Evolutionary conservation across 2,113 vertebrate genomes (phyloP), one percentile per base, ranked within the genome.

Genomic region (Pelvicachromis taeniatus): DNA sequence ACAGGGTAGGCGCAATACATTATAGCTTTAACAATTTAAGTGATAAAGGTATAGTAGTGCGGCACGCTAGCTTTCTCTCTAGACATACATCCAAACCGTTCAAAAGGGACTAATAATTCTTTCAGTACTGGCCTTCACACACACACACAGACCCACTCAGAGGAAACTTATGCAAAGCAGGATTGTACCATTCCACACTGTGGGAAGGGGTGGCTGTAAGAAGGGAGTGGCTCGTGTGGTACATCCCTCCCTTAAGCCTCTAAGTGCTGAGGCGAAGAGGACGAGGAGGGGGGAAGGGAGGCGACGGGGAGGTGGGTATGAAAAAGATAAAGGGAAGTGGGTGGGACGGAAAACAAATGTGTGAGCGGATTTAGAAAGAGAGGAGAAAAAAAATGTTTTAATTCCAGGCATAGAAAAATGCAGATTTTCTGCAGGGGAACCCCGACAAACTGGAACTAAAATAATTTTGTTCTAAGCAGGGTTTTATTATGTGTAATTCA

Each of bases 1-100:
- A 99, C 97, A 80, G 98, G 97, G 94, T 98, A 99, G 45, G 98
- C 98, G 94, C 98, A 99, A 96, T 99, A 98, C 98, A 99, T 99
- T 95, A 85, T 95, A 91, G 93, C 94, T 89, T 93, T 35, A 87
- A 89, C 81, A 90, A 82, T 91, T 88, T 45, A 81, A 84, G 75
- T 68, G 84, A 91, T 84, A 82, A 85, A 94, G 93, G 81, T 84
- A 85, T 14, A 90, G 75, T 79, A 91, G 56, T 91, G 92, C 88
- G 79, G 89, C 84, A 94, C 95, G 86, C 94, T 91, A 95, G 95
- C 93, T 94, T 89, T 86, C 95, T 95, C 92, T 96, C 93, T 95
- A 96, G 91, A 95, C 96, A 96, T 95, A 97, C 96, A 96, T 97
- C 95, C 97, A 96, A 95, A 93, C 90, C 93, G 93, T 90, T 95